phyloP scores from a whole-genome alignment of 35 echinoderm and acorn worm species.

The Eucidaris tribuloides region DNA sequence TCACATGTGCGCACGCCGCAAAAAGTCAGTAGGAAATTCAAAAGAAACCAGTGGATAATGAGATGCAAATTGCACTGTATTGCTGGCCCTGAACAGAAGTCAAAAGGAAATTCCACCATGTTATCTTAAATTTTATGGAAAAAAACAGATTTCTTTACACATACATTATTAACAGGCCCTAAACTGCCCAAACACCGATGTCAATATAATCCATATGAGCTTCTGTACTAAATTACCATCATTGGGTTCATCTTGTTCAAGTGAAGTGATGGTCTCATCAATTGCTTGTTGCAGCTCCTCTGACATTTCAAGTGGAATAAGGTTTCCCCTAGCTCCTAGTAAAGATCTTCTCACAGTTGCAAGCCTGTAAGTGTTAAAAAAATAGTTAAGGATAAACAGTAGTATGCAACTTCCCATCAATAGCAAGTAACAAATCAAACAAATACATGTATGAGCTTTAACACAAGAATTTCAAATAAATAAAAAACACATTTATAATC shows the following conservation, averaged over 20 bases:
- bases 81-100: no score
- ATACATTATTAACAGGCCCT: not conserved
- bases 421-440: not conserved
- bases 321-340: not conserved
- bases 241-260: constrained; percentile 8
- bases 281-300: constrained; percentile 6
- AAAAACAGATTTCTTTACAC: no score
- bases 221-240: not conserved
- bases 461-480: not conserved
- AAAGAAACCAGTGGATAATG: no score
- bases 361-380: not conserved
- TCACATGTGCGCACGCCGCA: no score
- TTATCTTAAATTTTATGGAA: no score
- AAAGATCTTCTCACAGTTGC: constrained; percentile 6
- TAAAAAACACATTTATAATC: not conserved
- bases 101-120: no score
- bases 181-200: not conserved
- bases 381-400: not conserved
- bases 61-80: no score
- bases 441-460: not conserved
- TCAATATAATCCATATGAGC: not conserved
- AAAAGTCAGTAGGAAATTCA: no score
- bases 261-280: constrained; percentile 20
- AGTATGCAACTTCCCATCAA: not conserved
- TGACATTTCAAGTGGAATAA: constrained; percentile 18